Evolutionary conservation across 2,888 invertebrate genomes (phyloP), one percentile per base, ranked within the genome.

Genomic region (Phytoseiulus persimilis): DNA sequence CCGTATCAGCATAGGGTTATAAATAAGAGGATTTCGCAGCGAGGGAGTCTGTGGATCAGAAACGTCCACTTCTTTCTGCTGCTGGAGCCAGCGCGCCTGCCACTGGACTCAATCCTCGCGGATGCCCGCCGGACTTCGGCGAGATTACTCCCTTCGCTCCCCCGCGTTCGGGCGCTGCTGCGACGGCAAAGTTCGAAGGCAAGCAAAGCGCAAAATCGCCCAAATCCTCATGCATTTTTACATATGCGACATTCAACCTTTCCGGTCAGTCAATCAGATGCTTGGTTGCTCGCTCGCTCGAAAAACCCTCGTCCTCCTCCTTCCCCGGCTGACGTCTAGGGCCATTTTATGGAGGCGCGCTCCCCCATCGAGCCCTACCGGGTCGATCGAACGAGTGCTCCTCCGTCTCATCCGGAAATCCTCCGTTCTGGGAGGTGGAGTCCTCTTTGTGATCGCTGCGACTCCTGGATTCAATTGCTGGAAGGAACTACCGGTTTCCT

Each of bases 11-110:
- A 32, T 83, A 45, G 87, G 87, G 87, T 87, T 87, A 87, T 87
- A 87, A 87, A 87, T 87, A 87, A 87, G 87, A 87, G 87, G 87
- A 87, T 87, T 87, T 87, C 87, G 87, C 65, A 65, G 65, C 65
- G 65, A 65, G 65, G 23, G 65, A 65, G 65, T 65, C 65, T 65
- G 65, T 65, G 65, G 65, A 65, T 65, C 65, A 65, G 65, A 65
- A 65, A 65, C 65, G 65, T 65, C 65, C 65, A 65, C 65, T 65
- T 65, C 65, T 65, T 65, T 65, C 65, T 65, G 65, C 65, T 65
- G 65, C 18, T 65, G 65, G 65, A 65, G 65, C 65, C 65, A 65
- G 65, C 65, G 65, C 14, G 65, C 65, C 65, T 28, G 65, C 65
- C 46, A 46, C 65, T 65, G 65, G 65, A 65, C 65, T 65, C 65